Evolutionary conservation across 2,888 invertebrate genomes (phyloP), one percentile per base, ranked within the genome.

Genomic region (Pteria penguin): DNA sequence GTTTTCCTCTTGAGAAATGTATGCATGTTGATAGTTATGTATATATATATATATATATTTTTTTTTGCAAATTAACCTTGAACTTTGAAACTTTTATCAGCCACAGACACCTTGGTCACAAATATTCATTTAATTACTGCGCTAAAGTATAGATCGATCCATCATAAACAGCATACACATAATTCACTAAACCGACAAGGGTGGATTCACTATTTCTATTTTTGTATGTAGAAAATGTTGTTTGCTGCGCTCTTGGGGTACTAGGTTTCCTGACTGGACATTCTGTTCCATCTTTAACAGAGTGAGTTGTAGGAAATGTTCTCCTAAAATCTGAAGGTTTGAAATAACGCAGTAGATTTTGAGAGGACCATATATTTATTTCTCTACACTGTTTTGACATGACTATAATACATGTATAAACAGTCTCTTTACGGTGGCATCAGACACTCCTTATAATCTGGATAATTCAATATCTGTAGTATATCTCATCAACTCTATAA

Each of bases 71-170:
- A 83, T 14, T 82, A 11, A 61, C 81, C 76, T 26, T 81, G 80
- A n/a, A 83, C 80, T 71, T 79, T 82, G 32, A 83, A 83, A n/a
- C 80, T 76, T 60, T 82, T 82, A 65, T 83, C 80, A 11, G 77
- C 80, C 80, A 82, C 67, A 67, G 66, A 82, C 82, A 18, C 67
- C 60, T 22, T 63, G 72, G n/a, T n/a, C n/a, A n/a, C n/a, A n/a
- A 45, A 68, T n/a, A n/a, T n/a, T n/a, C n/a, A n/a, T n/a, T n/a
- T 80, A 27, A 18, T 61, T 60, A 52, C 77, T 62, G 24, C 78
- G 52, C 65, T 84, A 81, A 24, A 78, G 77, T 58, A 81, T 82
- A 36, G 81, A 78, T 79, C n/a, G 78, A 75, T n/a, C 82, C 79
- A 18, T 79, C 79, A 77, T 73, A 82, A n/a, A 74, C 77, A 27